phyloP scores from a whole-genome alignment of 2,888 invertebrate species.

The Agonopterix subpropinquella region DNA sequence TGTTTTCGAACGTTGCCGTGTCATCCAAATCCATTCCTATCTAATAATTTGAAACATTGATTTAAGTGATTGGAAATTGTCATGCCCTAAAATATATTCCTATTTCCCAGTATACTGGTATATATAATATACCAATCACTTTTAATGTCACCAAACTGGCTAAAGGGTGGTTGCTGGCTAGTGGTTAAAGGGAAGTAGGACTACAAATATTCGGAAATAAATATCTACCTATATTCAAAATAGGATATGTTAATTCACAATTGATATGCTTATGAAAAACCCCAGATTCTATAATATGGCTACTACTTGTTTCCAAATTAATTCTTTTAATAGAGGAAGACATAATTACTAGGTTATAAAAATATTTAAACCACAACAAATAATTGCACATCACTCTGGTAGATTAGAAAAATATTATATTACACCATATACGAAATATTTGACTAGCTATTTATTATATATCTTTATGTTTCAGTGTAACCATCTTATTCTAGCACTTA shows the following conservation, averaged over 20 bases:
- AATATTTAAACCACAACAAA: slow-evolving; percentile 15
- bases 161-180: too few relatives aligned
- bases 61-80: too few relatives aligned
- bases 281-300: not conserved
- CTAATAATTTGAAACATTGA: too few relatives aligned
- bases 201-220: not conserved
- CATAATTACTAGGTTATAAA: slow-evolving; percentile 1
- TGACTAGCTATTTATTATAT: slow-evolving; percentile 39
- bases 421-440: slow-evolving; percentile 32
- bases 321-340: not conserved
- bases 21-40: too few relatives aligned
- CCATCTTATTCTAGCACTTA: slow-evolving; percentile 34
- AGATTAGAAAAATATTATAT: slow-evolving; percentile 59
- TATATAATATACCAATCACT: too few relatives aligned
- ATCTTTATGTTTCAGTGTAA: slow-evolving; percentile 26
- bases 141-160: too few relatives aligned
- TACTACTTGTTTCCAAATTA: not conserved
- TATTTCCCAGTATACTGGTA: too few relatives aligned
- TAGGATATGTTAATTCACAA: slow-evolving; percentile 8
- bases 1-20: too few relatives aligned
- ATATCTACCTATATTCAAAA: slow-evolving; percentile 1
- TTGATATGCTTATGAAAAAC: slow-evolving; percentile 9
- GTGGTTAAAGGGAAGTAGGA: too few relatives aligned
- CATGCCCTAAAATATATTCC: too few relatives aligned
- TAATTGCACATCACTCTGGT: slow-evolving; percentile 45